Evolutionary conservation across 2,888 invertebrate species (phyloP).

Genomic region (Agrochola litura): DNA sequence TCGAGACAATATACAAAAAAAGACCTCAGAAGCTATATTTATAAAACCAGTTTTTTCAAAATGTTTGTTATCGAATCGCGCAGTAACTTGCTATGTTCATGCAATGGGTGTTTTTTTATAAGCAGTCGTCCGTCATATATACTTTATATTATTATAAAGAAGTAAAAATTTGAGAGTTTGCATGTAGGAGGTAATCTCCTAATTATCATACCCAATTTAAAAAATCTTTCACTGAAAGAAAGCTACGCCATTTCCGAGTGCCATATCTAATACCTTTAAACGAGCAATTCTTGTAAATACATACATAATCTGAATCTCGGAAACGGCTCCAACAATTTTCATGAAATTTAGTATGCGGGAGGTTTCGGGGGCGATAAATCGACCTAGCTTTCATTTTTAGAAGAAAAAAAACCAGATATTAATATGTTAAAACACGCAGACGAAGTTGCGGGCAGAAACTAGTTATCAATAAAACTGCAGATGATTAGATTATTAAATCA

Average conservation of each 20-base stretch:
- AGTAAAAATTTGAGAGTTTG: too few relatives aligned
- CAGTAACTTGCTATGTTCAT: background rate
- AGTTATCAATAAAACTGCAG: background rate
- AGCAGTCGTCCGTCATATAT: background rate
- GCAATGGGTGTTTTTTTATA: background rate
- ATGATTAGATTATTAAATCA: background rate
- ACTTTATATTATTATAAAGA: background rate
- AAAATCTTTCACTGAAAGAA: background rate
- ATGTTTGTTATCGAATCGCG: background rate
- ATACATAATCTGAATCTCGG: too few relatives aligned
- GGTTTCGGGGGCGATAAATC: too few relatives aligned
- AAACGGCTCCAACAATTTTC: too few relatives aligned
- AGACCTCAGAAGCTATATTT: background rate
- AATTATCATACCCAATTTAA: background rate
- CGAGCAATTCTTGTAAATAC: too few relatives aligned
- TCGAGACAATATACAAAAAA: background rate
- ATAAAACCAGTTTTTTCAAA: slow-evolving; percentile 1
- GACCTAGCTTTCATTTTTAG: too few relatives aligned
- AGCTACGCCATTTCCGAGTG: background rate
- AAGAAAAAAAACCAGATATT: too few relatives aligned
- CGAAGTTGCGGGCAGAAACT: background rate
- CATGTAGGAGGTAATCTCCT: background rate
- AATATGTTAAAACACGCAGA: background rate
- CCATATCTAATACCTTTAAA: too few relatives aligned
- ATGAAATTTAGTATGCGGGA: too few relatives aligned